Conservation (phyloP, 2,113 vertebrate species). For the Amia ocellicauda region DNA sequence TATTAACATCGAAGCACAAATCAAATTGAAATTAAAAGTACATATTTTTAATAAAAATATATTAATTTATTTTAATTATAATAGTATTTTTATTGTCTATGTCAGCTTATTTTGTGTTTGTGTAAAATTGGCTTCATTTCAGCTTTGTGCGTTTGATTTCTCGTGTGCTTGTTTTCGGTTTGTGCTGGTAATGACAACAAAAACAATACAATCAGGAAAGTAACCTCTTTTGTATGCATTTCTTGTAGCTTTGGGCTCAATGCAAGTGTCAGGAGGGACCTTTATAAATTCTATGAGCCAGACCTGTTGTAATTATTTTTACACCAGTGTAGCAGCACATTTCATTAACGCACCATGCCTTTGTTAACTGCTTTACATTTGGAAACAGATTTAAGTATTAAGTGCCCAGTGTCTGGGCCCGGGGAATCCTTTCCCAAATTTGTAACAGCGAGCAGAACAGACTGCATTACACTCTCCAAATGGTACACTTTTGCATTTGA, state of each 20-base stretch:
- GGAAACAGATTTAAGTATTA: conserved; percentile 86
- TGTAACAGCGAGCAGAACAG: conserved; percentile 81
- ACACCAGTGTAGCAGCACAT: conserved; percentile 48
- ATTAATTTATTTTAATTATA: no score
- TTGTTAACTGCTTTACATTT: conserved; percentile 79
- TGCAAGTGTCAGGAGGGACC: conserved; percentile 34
- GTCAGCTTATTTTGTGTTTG: no score
- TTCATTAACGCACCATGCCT: conserved; percentile 72
- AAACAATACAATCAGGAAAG: background rate
- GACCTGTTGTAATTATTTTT: conserved; percentile 70
- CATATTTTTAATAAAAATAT: no score
- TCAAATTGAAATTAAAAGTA: no score
- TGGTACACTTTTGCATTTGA: conserved; percentile 85
- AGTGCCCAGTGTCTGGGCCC: conserved; percentile 76
- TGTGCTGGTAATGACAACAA: background rate
- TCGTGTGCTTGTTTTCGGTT: no score
- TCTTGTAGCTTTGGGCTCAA: conserved; percentile 34
- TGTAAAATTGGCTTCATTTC: no score
- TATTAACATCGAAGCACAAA: no score
- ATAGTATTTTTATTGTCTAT: no score
- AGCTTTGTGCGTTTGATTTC: no score
- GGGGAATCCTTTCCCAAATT: conserved; percentile 76
- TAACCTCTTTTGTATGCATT: background rate
- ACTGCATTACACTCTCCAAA: conserved; percentile 82
- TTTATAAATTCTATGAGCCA: conserved; percentile 42